Evolutionary conservation across 2,888 invertebrate genomes (phyloP).

Genomic region (Tetrapedia diversipes): DNA sequence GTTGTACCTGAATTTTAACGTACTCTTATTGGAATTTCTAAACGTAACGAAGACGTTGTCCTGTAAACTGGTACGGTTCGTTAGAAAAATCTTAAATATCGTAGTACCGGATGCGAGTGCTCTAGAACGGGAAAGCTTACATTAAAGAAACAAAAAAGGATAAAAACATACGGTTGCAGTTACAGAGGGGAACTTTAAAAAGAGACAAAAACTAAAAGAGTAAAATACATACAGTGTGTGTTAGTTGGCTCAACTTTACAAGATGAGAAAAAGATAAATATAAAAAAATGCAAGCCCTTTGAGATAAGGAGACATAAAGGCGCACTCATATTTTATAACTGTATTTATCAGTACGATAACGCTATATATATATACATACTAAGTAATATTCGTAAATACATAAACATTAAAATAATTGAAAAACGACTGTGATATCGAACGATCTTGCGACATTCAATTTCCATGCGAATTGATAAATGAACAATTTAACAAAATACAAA

Average conservation of each 20-base stretch:
- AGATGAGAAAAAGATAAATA: conserved; percentile 28
- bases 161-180: conserved; percentile 80
- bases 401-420: conserved; percentile 79
- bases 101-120: conserved; percentile 65
- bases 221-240: conserved; percentile 23
- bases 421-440: conserved; percentile 83
- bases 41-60: conserved; percentile 73
- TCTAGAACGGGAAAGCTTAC: conserved; percentile 48
- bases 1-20: conserved; percentile 59
- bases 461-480: conserved; percentile 77
- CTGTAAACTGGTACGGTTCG: conserved; percentile 65
- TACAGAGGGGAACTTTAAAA: conserved; percentile 74
- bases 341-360: conserved; percentile 80
- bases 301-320: conserved; percentile 70
- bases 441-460: conserved; percentile 83
- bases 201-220: conserved; percentile 48
- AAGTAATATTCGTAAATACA: conserved; percentile 80
- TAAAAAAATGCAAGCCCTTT: conserved; percentile 64
- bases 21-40: conserved; percentile 66
- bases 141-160: conserved; percentile 55
- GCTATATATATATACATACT: conserved; percentile 71
- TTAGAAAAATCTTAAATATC: conserved; percentile 59
- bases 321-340: conserved; percentile 81
- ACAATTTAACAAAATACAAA: conserved; percentile 75
- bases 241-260: conserved; percentile 37